Evolutionary conservation across 2,113 vertebrate species (phyloP).

Genomic region (Amphiprion percula): DNA sequence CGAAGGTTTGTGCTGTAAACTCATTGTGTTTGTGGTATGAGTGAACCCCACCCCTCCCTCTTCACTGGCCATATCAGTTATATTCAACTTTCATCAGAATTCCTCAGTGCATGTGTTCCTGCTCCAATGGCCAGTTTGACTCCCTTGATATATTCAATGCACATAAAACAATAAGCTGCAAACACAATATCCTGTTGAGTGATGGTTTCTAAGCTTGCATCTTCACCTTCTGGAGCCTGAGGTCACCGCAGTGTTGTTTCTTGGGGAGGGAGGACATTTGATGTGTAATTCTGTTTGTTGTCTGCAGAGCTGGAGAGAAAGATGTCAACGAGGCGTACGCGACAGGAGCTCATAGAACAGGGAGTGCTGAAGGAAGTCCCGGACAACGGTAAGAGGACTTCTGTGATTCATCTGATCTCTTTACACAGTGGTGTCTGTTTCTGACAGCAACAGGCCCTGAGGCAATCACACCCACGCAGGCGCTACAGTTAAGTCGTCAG

Average conservation of each 20-base stretch:
- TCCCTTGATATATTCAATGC: constrained; percentile 10
- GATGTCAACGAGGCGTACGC: constrained; percentile 97
- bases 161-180: constrained; percentile 17
- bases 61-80: constrained; percentile 19
- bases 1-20: constrained; percentile 90
- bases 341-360: constrained; percentile 97
- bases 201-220: constrained; percentile 20
- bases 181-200: constrained; percentile 25
- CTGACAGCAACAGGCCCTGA: constrained; percentile 44
- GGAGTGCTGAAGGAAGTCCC: constrained; percentile 94
- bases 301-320: constrained; percentile 95
- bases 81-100: constrained; percentile 49
- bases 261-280: not conserved
- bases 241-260: not conserved
- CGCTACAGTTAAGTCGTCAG: constrained; percentile 55
- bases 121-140: not conserved
- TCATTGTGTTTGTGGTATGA: constrained; percentile 30
- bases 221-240: constrained; percentile 17
- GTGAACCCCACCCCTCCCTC: not conserved
- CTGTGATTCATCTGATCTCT: constrained; percentile 59
- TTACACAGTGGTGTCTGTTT: constrained; percentile 35
- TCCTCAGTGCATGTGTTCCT: constrained; percentile 29
- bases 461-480: constrained; percentile 61
- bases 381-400: constrained; percentile 88
- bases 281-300: constrained; percentile 50